phyloP scores from a whole-genome alignment of 2,797 vertebrate genomes.

The Forpus xanthops region DNA sequence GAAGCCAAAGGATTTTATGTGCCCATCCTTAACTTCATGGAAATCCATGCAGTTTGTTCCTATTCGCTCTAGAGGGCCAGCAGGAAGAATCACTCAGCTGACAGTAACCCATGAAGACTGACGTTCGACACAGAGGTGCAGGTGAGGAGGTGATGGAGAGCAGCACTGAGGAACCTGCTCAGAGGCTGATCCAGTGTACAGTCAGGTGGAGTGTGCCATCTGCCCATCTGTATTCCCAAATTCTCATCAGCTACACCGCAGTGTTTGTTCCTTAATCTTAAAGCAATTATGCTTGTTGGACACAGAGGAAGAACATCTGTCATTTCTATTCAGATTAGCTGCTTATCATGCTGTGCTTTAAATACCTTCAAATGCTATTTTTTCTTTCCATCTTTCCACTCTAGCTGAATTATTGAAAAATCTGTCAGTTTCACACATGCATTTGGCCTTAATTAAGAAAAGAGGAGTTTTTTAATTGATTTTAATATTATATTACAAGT shows the following conservation, averaged over 20 bases:
- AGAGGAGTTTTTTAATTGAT: not conserved
- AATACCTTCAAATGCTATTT: not conserved
- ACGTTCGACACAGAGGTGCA: fast-evolving
- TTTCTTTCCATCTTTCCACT: not conserved
- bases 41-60: not conserved
- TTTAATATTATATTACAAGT: not conserved
- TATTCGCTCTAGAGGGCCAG: not conserved
- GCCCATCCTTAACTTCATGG: not conserved
- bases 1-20: not conserved
- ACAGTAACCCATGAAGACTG: not conserved
- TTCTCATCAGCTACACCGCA: not conserved
- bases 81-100: not conserved
- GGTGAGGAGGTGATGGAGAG: not conserved
- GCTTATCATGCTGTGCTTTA: not conserved
- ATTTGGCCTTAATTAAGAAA: slow-evolving; percentile 11
- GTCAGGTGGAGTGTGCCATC: not conserved
- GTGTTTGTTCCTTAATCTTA: not conserved
- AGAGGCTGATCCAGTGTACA: not conserved
- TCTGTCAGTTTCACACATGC: not conserved
- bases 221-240: not conserved
- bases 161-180: fast-evolving
- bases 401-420: slow-evolving; percentile 7
- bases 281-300: not conserved
- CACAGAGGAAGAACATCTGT: not conserved
- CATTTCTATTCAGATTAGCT: not conserved